Evolutionary conservation across 2,888 invertebrate species (phyloP).

Genomic region (Pollenia amentaria): DNA sequence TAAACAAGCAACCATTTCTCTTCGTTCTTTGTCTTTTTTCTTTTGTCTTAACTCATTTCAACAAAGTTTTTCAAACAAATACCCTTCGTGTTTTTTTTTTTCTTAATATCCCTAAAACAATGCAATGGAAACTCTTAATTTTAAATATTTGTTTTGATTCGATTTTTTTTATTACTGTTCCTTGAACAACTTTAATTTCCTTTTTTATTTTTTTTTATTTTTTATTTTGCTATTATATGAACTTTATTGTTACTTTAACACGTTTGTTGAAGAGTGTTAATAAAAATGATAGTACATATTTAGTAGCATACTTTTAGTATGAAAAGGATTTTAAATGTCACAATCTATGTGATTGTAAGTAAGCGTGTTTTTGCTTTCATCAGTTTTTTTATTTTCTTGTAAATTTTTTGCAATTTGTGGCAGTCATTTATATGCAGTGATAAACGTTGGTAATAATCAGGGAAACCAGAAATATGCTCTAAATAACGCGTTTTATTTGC

Average conservation of each 20-base stretch:
- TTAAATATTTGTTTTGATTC: background rate
- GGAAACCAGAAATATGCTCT: too few species aligned
- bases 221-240: background rate
- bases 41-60: background rate
- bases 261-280: background rate
- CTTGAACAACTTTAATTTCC: conserved; percentile 45
- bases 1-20: conserved; percentile 6
- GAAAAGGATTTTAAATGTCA: conserved; percentile 26
- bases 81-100: background rate
- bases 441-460: conserved; percentile 15
- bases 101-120: background rate
- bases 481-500: too few species aligned
- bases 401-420: conserved; percentile 8
- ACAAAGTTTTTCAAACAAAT: background rate
- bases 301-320: conserved; percentile 1
- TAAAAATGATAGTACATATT: background rate
- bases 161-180: conserved; percentile 3
- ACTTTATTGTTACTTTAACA: conserved; percentile 28
- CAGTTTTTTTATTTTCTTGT: background rate
- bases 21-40: background rate
- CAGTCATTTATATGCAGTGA: conserved; percentile 28
- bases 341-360: background rate
- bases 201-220: too few species aligned
- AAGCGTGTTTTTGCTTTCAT: background rate
- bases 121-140: conserved; percentile 22